Base-by-base conservation (phyloP, 2,888 invertebrate species). In the Arrhopalites spinosus region DNA sequence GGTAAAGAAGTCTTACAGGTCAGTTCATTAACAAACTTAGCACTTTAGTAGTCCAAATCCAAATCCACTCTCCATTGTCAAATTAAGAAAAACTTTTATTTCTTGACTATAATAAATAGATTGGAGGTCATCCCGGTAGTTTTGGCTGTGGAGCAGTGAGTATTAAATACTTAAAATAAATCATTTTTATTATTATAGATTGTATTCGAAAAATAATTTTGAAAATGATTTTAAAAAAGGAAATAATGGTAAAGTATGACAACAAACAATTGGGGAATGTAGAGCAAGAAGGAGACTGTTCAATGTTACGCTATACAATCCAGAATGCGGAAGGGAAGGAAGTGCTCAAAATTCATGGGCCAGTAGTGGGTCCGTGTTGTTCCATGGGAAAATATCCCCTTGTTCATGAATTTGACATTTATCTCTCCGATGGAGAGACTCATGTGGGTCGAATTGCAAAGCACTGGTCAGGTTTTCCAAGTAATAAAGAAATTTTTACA, bases 401-500 rank as follows among this genome's bases (percentile, higher is more conserved):
- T 3, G 20, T 67, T 3, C 69, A 75, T 29, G 74, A 75, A 50
- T 75, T 75, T 63, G 74, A 75, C 59, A 47, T 75, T 61, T 75
- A 69, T 36, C 36, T 75, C 1, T 61, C 69, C 29, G 74, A 75
- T 23, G 74, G 74, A 59, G 17, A 20, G 20, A 75, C 74, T n/a
- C 74, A 75, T 59, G 74, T 75, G n/a, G 74, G 74, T 5, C 11
- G 74, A 27, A 75, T 75, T 43, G 74, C 74, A 1, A 75, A 75
- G 50, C 74, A 75, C 47, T 75, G 74, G 74, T 61, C 30, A 27
- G 74, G 74, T 20, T 59, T 75, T 27, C 74, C 74, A 17, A 75
- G 59, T 45, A 36, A 36, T 11, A 75, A 68, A 29, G 74, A 75
- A 27, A 69, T 75, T 29, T 75, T 75, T 36, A 69, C 69, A 0